Base-by-base conservation (phyloP, 2,113 vertebrate species). In the Leptobrachium ailaonicum region DNA sequence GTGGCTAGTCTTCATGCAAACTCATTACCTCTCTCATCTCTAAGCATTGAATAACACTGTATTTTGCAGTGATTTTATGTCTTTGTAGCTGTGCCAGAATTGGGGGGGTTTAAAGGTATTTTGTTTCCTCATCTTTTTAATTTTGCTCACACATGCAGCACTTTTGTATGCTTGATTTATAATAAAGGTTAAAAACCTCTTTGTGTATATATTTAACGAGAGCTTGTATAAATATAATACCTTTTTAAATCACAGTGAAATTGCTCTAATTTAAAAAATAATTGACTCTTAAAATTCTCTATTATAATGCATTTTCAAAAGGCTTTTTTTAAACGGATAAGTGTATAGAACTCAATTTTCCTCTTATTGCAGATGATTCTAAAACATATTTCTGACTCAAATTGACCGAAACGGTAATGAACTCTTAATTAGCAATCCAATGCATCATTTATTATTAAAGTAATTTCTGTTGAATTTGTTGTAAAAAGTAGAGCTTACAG, bases 381-480 rank as follows among this genome's bases (percentile, higher is more conserved):
- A n/a, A 75, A 64, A 13, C 60, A 75, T 63, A 12, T 64, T 64
- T 32, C 58, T 75, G 58, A 9, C 43, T 41, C 8, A 44, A 4
- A 43, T 47, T 64, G 42, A 75, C 45, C 41, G 20, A 58, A 50
- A n/a, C 54, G 14, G 43, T 45, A 75, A 63, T 64, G 62, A 44
- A 32, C 62, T 63, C 6, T 40, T 64, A 75, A 66, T 63, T 63
- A 42, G 41, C 64, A 75, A 43, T 64, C 32, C 32, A 75, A 10
- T 47, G 20, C 60, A 75, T 64, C 56, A 75, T 43, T 63, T 75
- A 64, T 41, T 47, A 64, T 75, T n/a, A 74, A 47, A 54, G n/a
- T 32, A 44, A 45, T n/a, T 40, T 66, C 43, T 8, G 12, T 11
- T 54, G 50, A 40, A 9, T 32, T 8, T 75, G 42, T 47, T 64